Base-by-base conservation (phyloP, 1,140 invertebrate genomes). In the Linepithema humile region DNA sequence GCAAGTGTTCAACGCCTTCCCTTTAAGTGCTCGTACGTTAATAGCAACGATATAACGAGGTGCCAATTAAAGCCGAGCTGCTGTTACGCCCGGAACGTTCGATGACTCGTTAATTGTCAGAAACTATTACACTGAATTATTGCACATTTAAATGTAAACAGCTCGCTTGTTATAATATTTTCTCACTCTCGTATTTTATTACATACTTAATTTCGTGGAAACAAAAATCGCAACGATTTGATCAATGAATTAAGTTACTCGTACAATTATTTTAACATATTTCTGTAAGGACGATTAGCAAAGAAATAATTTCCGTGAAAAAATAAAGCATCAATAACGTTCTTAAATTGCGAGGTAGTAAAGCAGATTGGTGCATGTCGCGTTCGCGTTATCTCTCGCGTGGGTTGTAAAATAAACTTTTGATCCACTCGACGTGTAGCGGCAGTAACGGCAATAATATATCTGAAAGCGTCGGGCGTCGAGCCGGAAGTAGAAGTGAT, bases 1-100 rank as follows among this genome's bases (percentile, higher is more conserved):
- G 40, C 45, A 69, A 59, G 40, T 35, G 55, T 38, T 45, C 10
- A 48, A 86, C 26, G 64, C 55, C 29, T 65, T 65, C 60, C 72
- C 55, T 43, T 55, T 67, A 57, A 55, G 48, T 55, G 50, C 48
- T 65, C n/a, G 38, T 45, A 73, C 40, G 55, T 86, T 70, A 83
- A 86, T 40, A 86, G 57, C 53, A 45, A 38, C 40, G n/a, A 40
- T 67, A 17, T 83, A 86, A 83, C 40, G 48, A 83, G 70, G 15
- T 57, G 78, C 55, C 82, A 87, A 87, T 87, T 86, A 83, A 87
- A 83, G 78, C 45, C 62, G 64, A 87, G 43, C 70, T 75, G 32
- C 32, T 15, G 29, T 60, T 65, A 72, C 35, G 29, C 1, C 9
- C n/a, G 40, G 4, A 2, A 32, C 38, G 32, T 64, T 64, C 17